Conservation (phyloP, 2,797 vertebrate species). For the Danio jaintianensis region DNA sequence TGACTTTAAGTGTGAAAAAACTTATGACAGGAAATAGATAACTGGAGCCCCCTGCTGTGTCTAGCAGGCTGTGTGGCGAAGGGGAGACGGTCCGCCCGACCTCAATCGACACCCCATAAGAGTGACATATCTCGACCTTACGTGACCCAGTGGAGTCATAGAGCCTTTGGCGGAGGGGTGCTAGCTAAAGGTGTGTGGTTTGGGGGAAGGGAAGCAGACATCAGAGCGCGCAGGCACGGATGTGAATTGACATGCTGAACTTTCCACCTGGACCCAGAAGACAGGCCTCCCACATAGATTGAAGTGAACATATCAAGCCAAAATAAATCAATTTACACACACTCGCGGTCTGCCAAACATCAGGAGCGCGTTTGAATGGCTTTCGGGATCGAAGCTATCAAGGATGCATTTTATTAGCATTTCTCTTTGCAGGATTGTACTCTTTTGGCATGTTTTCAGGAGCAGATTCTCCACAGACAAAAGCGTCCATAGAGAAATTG, state of each 20-base stretch:
- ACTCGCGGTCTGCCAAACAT: conserved; percentile 38
- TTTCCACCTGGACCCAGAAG: conserved; percentile 44
- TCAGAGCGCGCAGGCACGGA: conserved; percentile 43
- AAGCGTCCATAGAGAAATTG: conserved; percentile 1
- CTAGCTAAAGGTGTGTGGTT: conserved; percentile 41
- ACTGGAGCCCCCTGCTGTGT: conserved; percentile 37
- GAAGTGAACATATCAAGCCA: conserved; percentile 41
- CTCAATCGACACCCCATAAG: conserved; percentile 49
- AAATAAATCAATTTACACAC: conserved; percentile 46
- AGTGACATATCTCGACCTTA: conserved; percentile 51
- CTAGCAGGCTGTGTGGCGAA: conserved; percentile 4
- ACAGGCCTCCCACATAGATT: conserved; percentile 42
- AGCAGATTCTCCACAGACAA: conserved; percentile 28
- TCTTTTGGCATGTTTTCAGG: conserved; percentile 31
- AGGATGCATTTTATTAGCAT: conserved; percentile 30
- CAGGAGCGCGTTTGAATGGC: conserved; percentile 10
- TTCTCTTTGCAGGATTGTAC: conserved; percentile 9
- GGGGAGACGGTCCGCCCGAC: conserved; percentile 23
- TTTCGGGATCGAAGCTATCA: conserved; percentile 29
- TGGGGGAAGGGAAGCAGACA: conserved; percentile 48
- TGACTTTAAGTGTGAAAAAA: conserved; percentile 48
- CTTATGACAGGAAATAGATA: conserved; percentile 53
- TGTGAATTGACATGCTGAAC: conserved; percentile 48
- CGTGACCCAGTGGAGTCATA: conserved; percentile 35
- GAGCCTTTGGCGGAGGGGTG: conserved; percentile 14